These are phyloP conservation scores for Xiphorhynchus elegans DNA, from an alignment of 2,113 vertebrate genomes.

Conservation along the genomic window DNA sequence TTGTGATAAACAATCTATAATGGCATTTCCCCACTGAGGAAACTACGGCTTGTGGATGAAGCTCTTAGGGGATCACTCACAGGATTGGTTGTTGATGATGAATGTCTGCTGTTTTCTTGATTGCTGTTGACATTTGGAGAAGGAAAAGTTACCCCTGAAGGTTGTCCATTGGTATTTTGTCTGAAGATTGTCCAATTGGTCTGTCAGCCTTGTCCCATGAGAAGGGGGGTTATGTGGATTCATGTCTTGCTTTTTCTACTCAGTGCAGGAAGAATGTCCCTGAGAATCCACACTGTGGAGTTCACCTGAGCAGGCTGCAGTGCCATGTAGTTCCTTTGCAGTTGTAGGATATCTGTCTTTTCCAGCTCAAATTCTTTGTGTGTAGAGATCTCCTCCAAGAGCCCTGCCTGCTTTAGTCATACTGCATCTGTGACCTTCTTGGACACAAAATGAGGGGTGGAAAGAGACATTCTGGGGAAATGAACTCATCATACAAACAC, in stretches of 20 bases:
- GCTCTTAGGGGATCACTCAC: not conserved
- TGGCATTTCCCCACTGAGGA: not conserved
- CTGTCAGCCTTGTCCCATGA: not conserved
- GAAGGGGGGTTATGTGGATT: not conserved
- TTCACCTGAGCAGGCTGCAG: not conserved
- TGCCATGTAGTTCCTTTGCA: not conserved
- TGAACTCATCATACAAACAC: not conserved
- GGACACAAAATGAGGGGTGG: not conserved
- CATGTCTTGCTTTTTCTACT: not conserved
- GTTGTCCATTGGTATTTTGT: not conserved
- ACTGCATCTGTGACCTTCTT: not conserved
- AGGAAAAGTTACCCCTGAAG: not conserved
- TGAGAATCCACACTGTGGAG: not conserved
- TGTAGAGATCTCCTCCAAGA: not conserved
- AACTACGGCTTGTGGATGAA: not conserved
- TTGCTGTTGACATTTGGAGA: not conserved
- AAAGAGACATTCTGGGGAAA: not conserved
- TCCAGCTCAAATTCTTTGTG: not conserved
- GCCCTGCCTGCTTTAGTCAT: not conserved
- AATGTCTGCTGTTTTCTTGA: not conserved
- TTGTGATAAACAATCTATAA: not conserved
- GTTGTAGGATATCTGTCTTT: not conserved
- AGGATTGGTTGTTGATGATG: not conserved
- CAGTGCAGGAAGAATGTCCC: not conserved
- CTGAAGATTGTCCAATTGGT: not conserved